Percentiles rank a stretch among this genome's conserved stretches.
Conservation (phyloP, 2,113 vertebrate genomes). For the Sorex araneus region DNA sequence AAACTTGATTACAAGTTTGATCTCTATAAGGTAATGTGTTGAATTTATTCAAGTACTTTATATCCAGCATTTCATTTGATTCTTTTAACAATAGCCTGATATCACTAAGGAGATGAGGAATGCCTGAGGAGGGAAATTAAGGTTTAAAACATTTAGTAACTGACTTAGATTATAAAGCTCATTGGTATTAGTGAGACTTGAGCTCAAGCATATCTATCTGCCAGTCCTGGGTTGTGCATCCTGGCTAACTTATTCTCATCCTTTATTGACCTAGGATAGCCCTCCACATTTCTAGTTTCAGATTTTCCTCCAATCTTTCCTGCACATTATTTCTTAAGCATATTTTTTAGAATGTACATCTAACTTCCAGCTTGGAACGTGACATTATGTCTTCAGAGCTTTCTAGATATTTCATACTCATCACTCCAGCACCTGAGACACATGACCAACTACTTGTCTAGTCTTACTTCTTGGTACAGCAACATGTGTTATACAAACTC, state of each 20-base stretch:
- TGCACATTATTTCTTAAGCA: not conserved
- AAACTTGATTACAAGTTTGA: constrained; percentile 43
- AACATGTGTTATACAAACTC: not conserved
- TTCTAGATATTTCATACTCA: not conserved
- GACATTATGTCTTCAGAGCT: constrained; percentile 5
- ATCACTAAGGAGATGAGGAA: constrained; percentile 25
- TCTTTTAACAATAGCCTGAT: constrained; percentile 17
- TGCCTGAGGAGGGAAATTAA: constrained; percentile 6
- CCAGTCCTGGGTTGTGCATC: not conserved
- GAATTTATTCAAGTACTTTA: constrained; percentile 26
- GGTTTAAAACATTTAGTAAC: constrained; percentile 23
- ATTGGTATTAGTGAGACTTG: not conserved
- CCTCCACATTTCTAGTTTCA: not conserved
- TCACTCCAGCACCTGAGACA: not conserved
- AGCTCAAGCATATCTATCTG: not conserved
- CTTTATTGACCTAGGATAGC: not conserved
- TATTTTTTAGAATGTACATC: not conserved
- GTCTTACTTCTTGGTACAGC: constrained; percentile 37
- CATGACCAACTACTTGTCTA: not conserved
- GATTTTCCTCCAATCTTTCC: not conserved
- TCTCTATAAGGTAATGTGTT: constrained; percentile 40
- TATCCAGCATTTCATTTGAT: constrained; percentile 11
- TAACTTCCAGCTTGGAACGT: not conserved
- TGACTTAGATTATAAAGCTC: not conserved
- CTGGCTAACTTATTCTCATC: not conserved